Evolutionary conservation across 2,888 invertebrate species (phyloP).

Genomic region (Acrobasis consociella): DNA sequence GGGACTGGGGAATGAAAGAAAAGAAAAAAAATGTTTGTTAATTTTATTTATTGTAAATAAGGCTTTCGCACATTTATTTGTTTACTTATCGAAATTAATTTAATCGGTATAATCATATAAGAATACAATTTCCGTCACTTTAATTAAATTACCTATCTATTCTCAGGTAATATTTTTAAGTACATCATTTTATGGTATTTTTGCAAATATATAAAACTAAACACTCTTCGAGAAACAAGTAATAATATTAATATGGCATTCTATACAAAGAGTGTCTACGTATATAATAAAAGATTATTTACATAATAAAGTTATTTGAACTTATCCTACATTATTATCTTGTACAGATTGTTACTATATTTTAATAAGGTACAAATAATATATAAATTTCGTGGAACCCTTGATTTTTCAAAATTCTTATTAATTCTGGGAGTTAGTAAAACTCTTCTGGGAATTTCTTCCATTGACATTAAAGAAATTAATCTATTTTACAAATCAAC

Average conservation of each 20-base stretch:
- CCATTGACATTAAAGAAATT: too few species aligned
- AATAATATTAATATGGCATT: slow-evolving; percentile 78
- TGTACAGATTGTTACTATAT: slow-evolving; percentile 40
- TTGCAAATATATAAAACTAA: slow-evolving; percentile 28
- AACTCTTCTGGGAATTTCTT: not conserved
- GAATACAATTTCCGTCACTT: not conserved
- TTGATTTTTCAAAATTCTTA: not conserved
- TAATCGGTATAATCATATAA: not conserved
- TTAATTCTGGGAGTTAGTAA: slow-evolving; percentile 7
- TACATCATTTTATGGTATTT: not conserved
- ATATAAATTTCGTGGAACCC: not conserved
- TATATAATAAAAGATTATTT: slow-evolving; percentile 49
- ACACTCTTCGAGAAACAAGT: slow-evolving; percentile 41
- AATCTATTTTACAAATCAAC: too few species aligned
- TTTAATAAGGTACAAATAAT: slow-evolving; percentile 38
- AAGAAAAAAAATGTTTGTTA: slow-evolving; percentile 2
- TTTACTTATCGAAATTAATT: not conserved
- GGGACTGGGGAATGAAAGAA: not conserved
- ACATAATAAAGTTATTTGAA: slow-evolving; percentile 40
- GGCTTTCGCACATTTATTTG: not conserved
- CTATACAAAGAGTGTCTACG: slow-evolving; percentile 55
- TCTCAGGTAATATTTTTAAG: not conserved
- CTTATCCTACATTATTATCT: slow-evolving; percentile 30
- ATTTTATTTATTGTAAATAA: slow-evolving; percentile 19
- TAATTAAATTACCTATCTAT: not conserved